Percentiles rank a stretch among this genome's conserved stretches.
phyloP scores from a whole-genome alignment of 2,797 vertebrate genomes.

The Sebastes elongatus region DNA sequence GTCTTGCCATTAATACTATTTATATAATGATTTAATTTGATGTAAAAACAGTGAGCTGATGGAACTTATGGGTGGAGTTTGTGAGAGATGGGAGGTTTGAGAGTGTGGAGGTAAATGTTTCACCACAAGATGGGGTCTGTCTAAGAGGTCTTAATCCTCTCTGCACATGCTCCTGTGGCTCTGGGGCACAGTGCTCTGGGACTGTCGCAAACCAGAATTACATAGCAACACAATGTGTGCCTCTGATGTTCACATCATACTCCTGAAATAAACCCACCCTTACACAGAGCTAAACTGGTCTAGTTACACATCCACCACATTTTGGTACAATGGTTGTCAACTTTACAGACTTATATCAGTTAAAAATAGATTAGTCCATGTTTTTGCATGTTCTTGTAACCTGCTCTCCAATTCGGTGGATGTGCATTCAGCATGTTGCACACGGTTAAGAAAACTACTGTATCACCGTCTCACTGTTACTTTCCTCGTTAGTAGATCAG shows the following conservation, averaged over 20 bases:
- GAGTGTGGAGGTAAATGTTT: conserved; percentile 37
- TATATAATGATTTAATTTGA: conserved; percentile 10
- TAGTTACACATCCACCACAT: conserved; percentile 17
- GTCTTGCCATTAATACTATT: conserved; percentile 9
- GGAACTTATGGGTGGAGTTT: conserved; percentile 7
- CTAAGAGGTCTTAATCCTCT: conserved; percentile 44
- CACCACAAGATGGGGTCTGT: conserved; percentile 80
- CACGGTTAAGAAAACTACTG: neutral
- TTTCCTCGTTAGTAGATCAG: neutral
- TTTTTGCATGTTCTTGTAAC: neutral
- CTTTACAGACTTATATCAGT: neutral
- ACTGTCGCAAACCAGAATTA: conserved; percentile 45
- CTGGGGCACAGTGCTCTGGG: conserved; percentile 11
- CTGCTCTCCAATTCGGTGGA: neutral
- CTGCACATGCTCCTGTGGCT: conserved; percentile 22
- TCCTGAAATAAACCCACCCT: conserved; percentile 15
- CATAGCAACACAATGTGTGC: conserved; percentile 25
- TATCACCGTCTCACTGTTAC: neutral
- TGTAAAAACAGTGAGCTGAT: conserved; percentile 15
- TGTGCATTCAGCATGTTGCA: neutral
- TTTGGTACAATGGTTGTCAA: conserved; percentile 10
- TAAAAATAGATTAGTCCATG: neutral
- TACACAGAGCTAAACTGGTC: neutral
- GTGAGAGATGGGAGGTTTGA: neutral
- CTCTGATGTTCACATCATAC: conserved; percentile 29